Evolutionary conservation across 2,797 vertebrate species (phyloP), one percentile per base, ranked within the genome.

Genomic region (Dallia pectoralis): DNA sequence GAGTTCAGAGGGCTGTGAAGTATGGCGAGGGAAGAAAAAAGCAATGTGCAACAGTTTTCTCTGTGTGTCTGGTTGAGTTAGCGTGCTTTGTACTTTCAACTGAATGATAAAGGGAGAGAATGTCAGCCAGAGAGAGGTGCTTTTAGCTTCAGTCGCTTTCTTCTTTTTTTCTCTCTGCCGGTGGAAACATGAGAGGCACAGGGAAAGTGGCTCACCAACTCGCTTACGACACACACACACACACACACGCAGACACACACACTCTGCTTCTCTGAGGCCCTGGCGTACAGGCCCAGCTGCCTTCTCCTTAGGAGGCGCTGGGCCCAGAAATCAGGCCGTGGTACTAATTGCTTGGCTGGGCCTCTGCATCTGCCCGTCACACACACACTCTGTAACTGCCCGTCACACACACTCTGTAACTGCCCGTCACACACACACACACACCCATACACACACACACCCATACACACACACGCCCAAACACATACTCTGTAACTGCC

Each of bases 331-430:
- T 91, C 89, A 90, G 89, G 77, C 83, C 84, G 83, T 84, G 85
- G 84, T 89, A 79, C 91, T 93, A 93, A 93, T 93, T 92, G 91
- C 87, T 90, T 89, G 89, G 91, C 89, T 90, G 89, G 77, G 85
- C 86, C 86, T 78, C 86, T 79, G 89, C 92, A 91, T 93, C 92
- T 93, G 91, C 88, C 88, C 83, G 56, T 87, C 90, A 89, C 49
- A n/a, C 49, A 48, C 47, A 15, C n/a, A n/a, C 86, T 78, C 86
- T 79, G 89, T 91, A 91, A 92, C 92, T 93, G 91, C 88, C 88
- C 83, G 56, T 87, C 90, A 89, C 49, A n/a, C 49, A 48, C 47
- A 15, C n/a, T n/a, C n/a, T n/a, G n/a, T n/a, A n/a, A n/a, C n/a
- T n/a, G n/a, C n/a, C n/a, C n/a, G n/a, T n/a, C 49, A 6, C 48